A percentile compares a stretch with the other conserved stretches of the same genome.
phyloP scores from a whole-genome alignment of 2,797 vertebrate species.

The Otolemur crassicaudatus region DNA sequence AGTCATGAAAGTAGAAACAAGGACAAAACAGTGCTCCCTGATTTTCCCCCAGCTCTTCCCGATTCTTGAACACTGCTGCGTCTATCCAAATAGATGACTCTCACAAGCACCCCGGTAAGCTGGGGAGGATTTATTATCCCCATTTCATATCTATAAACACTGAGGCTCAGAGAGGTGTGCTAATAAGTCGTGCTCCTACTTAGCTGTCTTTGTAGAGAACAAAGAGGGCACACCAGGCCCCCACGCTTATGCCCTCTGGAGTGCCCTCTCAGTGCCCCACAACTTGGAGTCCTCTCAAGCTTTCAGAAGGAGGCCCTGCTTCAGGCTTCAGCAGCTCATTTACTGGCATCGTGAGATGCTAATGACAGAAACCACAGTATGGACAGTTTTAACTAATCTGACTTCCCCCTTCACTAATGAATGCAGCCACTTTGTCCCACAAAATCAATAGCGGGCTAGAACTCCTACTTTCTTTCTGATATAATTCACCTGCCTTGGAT shows the following conservation, averaged over 20 bases:
- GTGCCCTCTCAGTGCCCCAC: no score
- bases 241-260: neutral
- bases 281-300: neutral
- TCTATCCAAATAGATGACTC: neutral
- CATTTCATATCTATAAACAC: neutral
- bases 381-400: conserved; percentile 49
- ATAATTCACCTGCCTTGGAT: neutral
- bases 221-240: neutral
- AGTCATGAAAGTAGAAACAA: neutral
- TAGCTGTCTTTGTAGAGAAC: neutral
- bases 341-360: conserved; percentile 63
- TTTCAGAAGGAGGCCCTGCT: conserved; percentile 7
- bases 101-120: neutral
- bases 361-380: conserved; percentile 61
- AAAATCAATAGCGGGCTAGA: neutral
- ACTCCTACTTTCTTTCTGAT: neutral
- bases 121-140: neutral
- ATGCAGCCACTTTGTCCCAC: neutral
- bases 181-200: neutral
- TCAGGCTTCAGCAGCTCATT: conserved; percentile 57
- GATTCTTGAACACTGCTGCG: neutral
- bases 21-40: neutral
- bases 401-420: conserved; percentile 67
- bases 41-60: neutral
- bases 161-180: neutral